Evolutionary conservation across 2,797 vertebrate species (phyloP), one percentile per base, ranked within the genome.

Genomic region (Oreonectes daqikongensis): DNA sequence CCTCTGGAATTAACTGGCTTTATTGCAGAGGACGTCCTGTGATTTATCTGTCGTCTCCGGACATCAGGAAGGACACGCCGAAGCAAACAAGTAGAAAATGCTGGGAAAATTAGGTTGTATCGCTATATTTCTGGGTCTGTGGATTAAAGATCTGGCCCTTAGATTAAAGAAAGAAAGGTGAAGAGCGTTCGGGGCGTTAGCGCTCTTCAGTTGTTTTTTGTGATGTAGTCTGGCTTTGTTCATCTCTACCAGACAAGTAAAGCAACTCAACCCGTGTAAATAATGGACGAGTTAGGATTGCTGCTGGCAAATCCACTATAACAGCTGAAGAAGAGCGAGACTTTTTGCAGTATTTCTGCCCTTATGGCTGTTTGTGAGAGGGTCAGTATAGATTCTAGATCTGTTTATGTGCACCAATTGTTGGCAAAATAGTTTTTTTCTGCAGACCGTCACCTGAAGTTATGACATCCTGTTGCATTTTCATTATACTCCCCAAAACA

Each of bases 21-120:
- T 90, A 90, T 89, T 86, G 85, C 85, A 81, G 81, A 88, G 86
- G 88, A 89, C 82, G 79, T 85, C 85, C 88, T 86, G 83, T 78
- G 79, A 85, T 89, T 89, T 90, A 89, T 84, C 70, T 63, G 67
- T 63, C 18, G 68, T 79, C 72, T 75, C 72, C 80, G 69, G 81
- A 80, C 84, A 79, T 83, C 78, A 79, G 77, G 81, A 86, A 88
- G 86, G 88, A 83, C 87, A 72, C 66, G 72, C 28, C 11, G 53
- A 72, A 76, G 48, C 67, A 79, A 81, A 78, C 60, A 44, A 66
- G 48, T 60, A 18, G 10, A 30, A 64, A 72, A 60, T 18, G 68
- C 26, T 30, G 4, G 35, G 63, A 59, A 73, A 64, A 44, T 57
- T 14, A 69, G 57, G 52, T 71, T 4, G 30, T 48, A 50, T 44